phyloP scores from a whole-genome alignment of 2,888 invertebrate species.

The Synergus laeviventris region DNA sequence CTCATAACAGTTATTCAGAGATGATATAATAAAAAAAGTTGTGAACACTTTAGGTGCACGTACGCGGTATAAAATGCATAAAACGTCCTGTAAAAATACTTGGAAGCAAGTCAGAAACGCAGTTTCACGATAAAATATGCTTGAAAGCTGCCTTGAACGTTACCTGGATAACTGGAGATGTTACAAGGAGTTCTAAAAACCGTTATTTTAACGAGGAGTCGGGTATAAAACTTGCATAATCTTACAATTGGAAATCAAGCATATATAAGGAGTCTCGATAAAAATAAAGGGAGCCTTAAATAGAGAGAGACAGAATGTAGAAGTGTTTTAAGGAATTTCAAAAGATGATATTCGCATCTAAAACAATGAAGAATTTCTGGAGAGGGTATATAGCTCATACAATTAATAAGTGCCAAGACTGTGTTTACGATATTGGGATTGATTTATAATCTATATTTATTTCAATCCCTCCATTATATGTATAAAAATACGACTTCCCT shows the following conservation, averaged over 20 bases:
- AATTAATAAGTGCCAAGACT: too few species aligned
- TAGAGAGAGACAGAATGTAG: too few species aligned
- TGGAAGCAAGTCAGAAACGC: slow-evolving; percentile 15
- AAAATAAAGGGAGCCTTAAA: too few species aligned
- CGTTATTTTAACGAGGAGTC: slow-evolving; percentile 13
- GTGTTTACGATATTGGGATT: too few species aligned
- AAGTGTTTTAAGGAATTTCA: too few species aligned
- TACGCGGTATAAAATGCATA: slow-evolving; percentile 20
- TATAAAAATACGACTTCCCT: neutral
- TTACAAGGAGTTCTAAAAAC: slow-evolving; percentile 5
- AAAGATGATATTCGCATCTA: too few species aligned
- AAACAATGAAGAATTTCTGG: too few species aligned
- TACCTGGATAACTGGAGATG: neutral
- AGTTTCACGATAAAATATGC: slow-evolving; percentile 4
- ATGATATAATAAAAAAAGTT: slow-evolving; percentile 7
- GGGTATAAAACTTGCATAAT: neutral
- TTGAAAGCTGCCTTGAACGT: slow-evolving; percentile 24
- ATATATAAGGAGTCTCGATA: too few species aligned
- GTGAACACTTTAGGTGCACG: slow-evolving; percentile 10
- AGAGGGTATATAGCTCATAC: too few species aligned
- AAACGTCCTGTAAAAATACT: slow-evolving; percentile 28
- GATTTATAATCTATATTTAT: neutral
- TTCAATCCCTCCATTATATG: neutral
- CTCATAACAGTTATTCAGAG: too few species aligned
- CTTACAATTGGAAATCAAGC: slow-evolving; percentile 2